Percentiles rank a stretch among this genome's conserved stretches.
Evolutionary conservation across 1,140 invertebrate species (phyloP).

Genomic region (Pogonomyrmex californicus): DNA sequence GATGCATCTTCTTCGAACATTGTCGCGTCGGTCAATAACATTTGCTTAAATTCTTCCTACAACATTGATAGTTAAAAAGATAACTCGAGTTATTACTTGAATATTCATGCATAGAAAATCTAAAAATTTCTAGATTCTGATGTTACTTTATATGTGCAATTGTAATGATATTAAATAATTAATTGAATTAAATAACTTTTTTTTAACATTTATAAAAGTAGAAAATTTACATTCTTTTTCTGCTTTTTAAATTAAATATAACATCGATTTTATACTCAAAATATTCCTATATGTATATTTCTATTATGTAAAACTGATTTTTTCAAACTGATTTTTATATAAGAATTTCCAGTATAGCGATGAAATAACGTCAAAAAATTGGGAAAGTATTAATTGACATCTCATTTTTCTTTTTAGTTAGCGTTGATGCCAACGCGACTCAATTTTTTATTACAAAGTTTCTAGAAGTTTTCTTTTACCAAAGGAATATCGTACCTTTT

Average conservation of each 20-base stretch:
- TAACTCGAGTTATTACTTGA: not conserved
- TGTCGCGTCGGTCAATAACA: conserved; percentile 89
- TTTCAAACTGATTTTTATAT: conserved; percentile 6
- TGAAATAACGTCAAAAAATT: conserved; percentile 33
- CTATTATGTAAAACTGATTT: not conserved
- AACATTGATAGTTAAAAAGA: conserved; percentile 7
- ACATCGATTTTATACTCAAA: not conserved
- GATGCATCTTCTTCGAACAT: conserved; percentile 89
- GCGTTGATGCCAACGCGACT: conserved; percentile 20
- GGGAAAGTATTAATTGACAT: conserved; percentile 43
- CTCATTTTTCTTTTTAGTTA: conserved; percentile 7
- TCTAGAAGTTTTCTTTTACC: conserved; percentile 21
- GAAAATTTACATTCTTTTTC: not conserved
- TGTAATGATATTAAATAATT: not conserved
- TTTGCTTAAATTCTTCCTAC: conserved; percentile 90
- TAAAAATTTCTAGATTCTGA: not conserved
- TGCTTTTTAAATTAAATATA: not conserved
- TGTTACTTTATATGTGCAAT: not conserved
- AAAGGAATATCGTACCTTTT: conserved; percentile 87
- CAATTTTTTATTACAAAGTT: conserved; percentile 43
- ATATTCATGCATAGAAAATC: not conserved
- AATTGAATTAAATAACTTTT: not conserved
- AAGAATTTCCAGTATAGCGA: not conserved
- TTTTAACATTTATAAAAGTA: not conserved
- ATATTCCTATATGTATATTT: not conserved